Evolutionary conservation across 2,113 vertebrate species (phyloP), one percentile per base, ranked within the genome.

Genomic region (Apeltes quadracus): DNA sequence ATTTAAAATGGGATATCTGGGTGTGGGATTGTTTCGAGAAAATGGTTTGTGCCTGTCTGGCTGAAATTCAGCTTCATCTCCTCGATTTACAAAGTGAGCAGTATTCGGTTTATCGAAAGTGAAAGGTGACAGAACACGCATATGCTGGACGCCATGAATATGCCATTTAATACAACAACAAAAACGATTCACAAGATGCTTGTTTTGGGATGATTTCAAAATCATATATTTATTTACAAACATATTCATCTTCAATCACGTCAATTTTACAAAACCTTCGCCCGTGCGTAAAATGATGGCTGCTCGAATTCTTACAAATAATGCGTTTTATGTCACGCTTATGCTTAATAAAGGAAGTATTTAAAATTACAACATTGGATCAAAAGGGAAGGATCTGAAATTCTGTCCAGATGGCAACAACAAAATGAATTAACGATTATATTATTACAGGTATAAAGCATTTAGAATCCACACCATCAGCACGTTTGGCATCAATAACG

Each of bases 211-310:
- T 61, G 0, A 20, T 73, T 74, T 72, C 15, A 39, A 76, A 77
- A 72, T 25, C 0, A 61, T 61, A 22, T 87, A n/a, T n/a, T 85
- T 85, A 87, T 87, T 84, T 70, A 68, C 27, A 82, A 76, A 73
- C 27, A 29, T 36, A 56, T 61, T 36, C 6, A 55, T 54, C 43
- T 53, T 34, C 18, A 66, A n/a, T 38, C 54, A 36, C 16, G 13
- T 66, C 63, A 20, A 68, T 59, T 43, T 66, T 64, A 82, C 75
- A 82, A 80, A 61, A 72, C 16, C 6, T 61, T 10, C 50, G 15
- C 61, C 63, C 66, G 38, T 75, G 63, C 57, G 69, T 84, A 73
- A 78, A 64, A 65, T 6, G 15, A 20, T 7, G n/a, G 5, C 41
- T 61, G 15, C 11, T 54, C 15, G 23, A 41, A 56, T 54, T 5